Conservation (phyloP, 2,797 vertebrate genomes). For the Pipistrellus pygmaeus region DNA sequence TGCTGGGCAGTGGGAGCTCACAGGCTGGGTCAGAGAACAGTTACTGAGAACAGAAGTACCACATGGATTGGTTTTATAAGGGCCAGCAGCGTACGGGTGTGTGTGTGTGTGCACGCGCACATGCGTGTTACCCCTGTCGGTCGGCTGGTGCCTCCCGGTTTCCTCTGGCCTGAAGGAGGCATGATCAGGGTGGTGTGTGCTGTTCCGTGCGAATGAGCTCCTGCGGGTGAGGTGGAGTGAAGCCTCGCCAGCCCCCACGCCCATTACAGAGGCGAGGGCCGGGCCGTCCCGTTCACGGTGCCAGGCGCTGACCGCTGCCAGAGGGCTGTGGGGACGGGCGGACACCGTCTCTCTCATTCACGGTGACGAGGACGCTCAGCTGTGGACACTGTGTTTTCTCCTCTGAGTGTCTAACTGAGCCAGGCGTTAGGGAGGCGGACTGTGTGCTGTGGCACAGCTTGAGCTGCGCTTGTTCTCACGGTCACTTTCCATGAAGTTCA, state of each 20-base stretch:
- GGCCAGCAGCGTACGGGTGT: background rate
- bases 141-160: background rate
- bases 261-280: background rate
- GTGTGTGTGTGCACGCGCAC: no score
- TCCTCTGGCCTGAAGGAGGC: background rate
- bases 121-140: background rate
- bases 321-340: background rate
- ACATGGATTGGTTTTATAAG: no score
- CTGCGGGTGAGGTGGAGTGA: background rate
- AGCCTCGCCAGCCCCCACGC: no score
- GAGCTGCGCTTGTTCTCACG: background rate
- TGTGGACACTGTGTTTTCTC: no score
- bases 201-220: background rate
- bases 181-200: background rate
- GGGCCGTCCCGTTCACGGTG: no score
- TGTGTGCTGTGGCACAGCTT: background rate
- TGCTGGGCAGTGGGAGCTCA: background rate
- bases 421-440: background rate
- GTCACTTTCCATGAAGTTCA: background rate
- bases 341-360: background rate
- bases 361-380: no score
- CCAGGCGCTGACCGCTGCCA: background rate
- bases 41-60: background rate
- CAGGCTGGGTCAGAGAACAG: background rate
- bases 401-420: background rate